Base-by-base conservation (phyloP, 1,140 invertebrate species). In the Hyphantria cunea region DNA sequence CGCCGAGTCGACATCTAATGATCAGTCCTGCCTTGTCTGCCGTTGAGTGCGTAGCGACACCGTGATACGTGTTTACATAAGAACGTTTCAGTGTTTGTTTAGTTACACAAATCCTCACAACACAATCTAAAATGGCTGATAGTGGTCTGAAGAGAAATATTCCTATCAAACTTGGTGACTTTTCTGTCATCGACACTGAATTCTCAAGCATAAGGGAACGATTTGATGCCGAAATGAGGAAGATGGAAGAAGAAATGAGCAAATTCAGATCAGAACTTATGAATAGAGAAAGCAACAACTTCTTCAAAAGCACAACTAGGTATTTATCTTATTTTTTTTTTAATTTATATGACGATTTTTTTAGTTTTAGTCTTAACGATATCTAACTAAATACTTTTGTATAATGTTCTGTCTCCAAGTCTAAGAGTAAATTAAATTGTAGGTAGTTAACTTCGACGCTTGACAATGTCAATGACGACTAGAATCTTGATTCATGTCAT, bases 241-340 rank as follows among this genome's bases (percentile, higher is more conserved):
- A 97, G 92, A 99, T 99, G 97, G 98, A 99, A 92, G 97, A 99
- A 72, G 98, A 99, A 92, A 99, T 99, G 98, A 95, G 96, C 84
- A 96, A 96, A 91, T 98, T 99, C 93, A 93, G 98, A 68, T 95
- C 95, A 62, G 97, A 98, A 89, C 92, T 99, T 52, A 96, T 98
- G 94, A 97, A 97, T 86, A 93, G 96, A 73, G 97, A 98, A 91
- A 95, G 95, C 76, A 96, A 96, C 88, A 95, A 95, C 80, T 97
- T 97, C 92, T 97, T 97, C 90, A 96, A 96, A 91, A 96, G 94
- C 80, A 95, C 95, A 59, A 95, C 95, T 82, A 97, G 96, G 96
- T 96, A 93, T 79, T 82, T 88, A 84, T 83, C 72, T 70, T 45
- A 66, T n/a, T 56, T 74, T 53, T 11, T 63, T 17, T 34, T 55